Evolutionary conservation across 2,888 invertebrate species (phyloP).

Genomic region (Blastobasis lacticolella): DNA sequence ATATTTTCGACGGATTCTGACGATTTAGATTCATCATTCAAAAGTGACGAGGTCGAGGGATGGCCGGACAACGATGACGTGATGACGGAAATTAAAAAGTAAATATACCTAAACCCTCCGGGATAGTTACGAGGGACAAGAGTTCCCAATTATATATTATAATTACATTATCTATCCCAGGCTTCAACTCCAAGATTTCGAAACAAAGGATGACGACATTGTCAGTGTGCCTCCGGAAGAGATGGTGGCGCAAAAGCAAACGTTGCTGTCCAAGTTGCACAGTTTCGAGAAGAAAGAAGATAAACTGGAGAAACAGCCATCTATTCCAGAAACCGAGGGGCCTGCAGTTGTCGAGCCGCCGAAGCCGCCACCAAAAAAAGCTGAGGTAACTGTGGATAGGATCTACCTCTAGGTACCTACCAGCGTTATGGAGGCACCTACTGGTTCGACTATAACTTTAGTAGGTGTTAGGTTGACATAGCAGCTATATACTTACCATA

Average conservation of each 20-base stretch:
- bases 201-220: slow-evolving; percentile 28
- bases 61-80: slow-evolving; percentile 72
- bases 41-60: slow-evolving; percentile 46
- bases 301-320: slow-evolving; percentile 4
- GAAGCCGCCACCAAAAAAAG: slow-evolving; percentile 41
- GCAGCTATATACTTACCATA: not conserved
- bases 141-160: not conserved
- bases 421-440: too few relatives aligned
- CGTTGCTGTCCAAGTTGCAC: slow-evolving; percentile 51
- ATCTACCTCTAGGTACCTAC: too few relatives aligned
- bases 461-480: not conserved
- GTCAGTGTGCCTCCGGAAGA: slow-evolving; percentile 48
- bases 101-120: slow-evolving; percentile 19
- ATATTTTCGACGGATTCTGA: slow-evolving; percentile 71
- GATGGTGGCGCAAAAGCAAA: slow-evolving; percentile 58
- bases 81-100: slow-evolving; percentile 77
- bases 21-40: slow-evolving; percentile 35
- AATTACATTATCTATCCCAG: slow-evolving; percentile 22
- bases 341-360: slow-evolving; percentile 26
- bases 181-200: slow-evolving; percentile 48
- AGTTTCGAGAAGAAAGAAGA: slow-evolving; percentile 52
- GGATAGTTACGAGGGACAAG: not conserved
- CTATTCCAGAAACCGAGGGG: slow-evolving; percentile 1
- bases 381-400: slow-evolving; percentile 34
- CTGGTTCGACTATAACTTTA: too few relatives aligned